Evolutionary conservation across 2,797 vertebrate species (phyloP).

Genomic region (Yasuhikotakia modesta): DNA sequence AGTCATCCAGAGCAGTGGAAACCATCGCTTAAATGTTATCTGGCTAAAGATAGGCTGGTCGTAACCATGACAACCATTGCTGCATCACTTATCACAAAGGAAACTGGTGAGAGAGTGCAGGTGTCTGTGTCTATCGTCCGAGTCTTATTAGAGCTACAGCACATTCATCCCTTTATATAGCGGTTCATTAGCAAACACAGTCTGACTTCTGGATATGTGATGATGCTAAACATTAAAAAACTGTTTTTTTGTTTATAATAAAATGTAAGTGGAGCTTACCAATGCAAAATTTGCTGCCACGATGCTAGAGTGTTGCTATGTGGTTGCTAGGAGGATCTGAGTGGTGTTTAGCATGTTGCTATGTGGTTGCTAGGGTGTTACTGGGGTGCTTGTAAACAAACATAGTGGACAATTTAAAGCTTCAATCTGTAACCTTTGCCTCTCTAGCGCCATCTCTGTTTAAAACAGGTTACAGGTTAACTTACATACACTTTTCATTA

Average conservation of each 20-base stretch:
- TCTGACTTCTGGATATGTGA: neutral
- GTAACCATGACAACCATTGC: constrained; percentile 61
- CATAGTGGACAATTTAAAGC: too few species aligned
- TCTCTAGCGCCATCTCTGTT: too few species aligned
- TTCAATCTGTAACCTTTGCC: too few species aligned
- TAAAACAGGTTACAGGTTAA: too few species aligned
- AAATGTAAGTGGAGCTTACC: neutral
- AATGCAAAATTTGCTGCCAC: neutral
- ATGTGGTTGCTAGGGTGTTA: neutral
- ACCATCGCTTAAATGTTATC: constrained; percentile 61
- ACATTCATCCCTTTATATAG: constrained; percentile 43
- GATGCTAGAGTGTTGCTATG: neutral
- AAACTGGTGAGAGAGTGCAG: constrained; percentile 54
- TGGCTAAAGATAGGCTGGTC: constrained; percentile 61
- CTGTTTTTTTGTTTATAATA: neutral
- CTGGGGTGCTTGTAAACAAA: too few species aligned
- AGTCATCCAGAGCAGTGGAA: constrained; percentile 44
- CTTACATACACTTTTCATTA: too few species aligned
- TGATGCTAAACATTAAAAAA: too few species aligned
- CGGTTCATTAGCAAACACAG: constrained; percentile 1
- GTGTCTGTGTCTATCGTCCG: constrained; percentile 28
- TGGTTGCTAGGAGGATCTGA: too few species aligned
- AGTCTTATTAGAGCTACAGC: neutral
- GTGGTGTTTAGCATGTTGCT: too few species aligned
- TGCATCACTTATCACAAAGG: constrained; percentile 57